Conservation (phyloP, 2,113 vertebrate genomes). For the Ranitomeya imitator region DNA sequence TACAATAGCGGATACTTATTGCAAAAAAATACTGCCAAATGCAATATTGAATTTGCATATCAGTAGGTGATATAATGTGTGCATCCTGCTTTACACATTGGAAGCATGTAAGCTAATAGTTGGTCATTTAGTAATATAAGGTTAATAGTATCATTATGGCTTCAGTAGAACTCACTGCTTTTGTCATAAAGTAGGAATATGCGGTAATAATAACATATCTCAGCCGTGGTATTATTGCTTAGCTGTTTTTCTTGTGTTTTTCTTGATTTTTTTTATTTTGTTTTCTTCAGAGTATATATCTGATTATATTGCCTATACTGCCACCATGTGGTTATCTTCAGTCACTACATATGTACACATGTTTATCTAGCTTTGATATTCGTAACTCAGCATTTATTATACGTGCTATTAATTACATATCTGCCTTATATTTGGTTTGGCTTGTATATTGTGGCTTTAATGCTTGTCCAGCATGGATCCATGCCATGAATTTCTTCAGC, state of each 20-base stretch:
- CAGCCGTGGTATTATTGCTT: neutral
- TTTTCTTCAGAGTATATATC: neutral
- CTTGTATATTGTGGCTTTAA: neutral
- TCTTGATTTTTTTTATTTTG: neutral
- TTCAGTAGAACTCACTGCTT: neutral
- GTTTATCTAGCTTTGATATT: neutral
- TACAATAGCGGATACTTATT: no score
- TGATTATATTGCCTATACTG: constrained; percentile 1
- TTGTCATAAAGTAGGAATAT: neutral
- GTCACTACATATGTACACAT: neutral
- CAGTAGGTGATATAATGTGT: no score
- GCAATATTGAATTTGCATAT: no score
- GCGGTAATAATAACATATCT: neutral
- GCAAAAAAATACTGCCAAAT: no score
- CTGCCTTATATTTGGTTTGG: neutral
- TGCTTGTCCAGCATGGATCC: neutral
- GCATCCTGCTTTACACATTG: neutral
- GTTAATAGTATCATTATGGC: neutral
- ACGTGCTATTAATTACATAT: neutral
- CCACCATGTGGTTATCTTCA: neutral
- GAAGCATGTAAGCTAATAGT: neutral
- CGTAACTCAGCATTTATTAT: neutral
- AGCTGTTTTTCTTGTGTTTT: neutral
- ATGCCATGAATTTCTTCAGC: no score
- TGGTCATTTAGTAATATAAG: neutral